Base-by-base conservation (phyloP, 2,113 vertebrate genomes). In the Astatoreochromis straeleni region DNA sequence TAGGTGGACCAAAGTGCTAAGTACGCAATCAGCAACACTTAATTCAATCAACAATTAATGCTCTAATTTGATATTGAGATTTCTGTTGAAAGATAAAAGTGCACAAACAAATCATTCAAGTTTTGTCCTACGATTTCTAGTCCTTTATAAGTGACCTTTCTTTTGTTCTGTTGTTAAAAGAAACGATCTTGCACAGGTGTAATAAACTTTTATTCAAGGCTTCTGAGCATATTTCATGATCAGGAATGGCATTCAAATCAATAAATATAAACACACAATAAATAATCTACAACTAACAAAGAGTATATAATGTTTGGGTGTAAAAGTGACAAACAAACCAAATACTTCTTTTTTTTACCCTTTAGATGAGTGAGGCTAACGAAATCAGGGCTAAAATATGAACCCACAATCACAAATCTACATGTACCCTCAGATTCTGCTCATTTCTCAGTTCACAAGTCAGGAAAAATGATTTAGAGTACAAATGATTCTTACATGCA, bases 131-230 rank as follows among this genome's bases (percentile, higher is more conserved):
- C 2, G 1, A 45, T 73, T 17, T 73, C 8, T 73, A 45, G 9
- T 45, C 13, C 14, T 29, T 2, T 17, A 45, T 0, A 0, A 45
- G 13, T 29, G 9, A 45, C 3, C 12, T 73, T 38, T n/a, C 0
- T 35, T 51, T 63, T 3, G 19, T 12, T 31, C 6, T 7, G 5
- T 26, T 78, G 19, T 21, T 54, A 21, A 21, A 51, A 78, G 7
- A 78, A 78, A 49, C 1, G 1, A 16, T 40, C 9, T 38, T 75
- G 8, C 7, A 31, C 13, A 8, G 17, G 49, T 26, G 9, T 60
- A 38, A 79, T 6, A 33, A 84, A 82, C 26, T 87, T 92, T 92
- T 90, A 90, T 73, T 91, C 40, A 86, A 89, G 68, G 83, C 85
- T 86, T 92, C 78, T 75, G 80, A 54, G 38, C 87, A 85, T 51